Percentiles rank a stretch among this genome's conserved stretches.
Evolutionary conservation across 2,797 vertebrate genomes (phyloP).

Genomic region (Malacoraja senta): DNA sequence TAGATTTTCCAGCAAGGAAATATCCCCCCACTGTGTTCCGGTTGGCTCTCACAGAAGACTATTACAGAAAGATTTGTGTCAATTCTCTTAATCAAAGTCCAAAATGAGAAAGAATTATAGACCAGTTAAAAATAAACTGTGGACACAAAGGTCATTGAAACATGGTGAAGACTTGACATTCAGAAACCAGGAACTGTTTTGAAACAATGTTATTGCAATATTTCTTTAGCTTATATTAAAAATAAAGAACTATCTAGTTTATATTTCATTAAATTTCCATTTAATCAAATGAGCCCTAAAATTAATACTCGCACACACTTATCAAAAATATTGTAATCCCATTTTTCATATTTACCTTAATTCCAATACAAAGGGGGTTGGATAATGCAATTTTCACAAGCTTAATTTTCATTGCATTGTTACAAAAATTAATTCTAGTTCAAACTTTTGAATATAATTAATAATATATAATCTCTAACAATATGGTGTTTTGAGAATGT

Average conservation of each 20-base stretch:
- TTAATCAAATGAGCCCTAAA: not conserved
- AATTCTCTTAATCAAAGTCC: constrained; percentile 7
- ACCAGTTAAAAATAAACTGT: not conserved
- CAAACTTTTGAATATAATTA: not conserved
- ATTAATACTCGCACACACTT: not conserved
- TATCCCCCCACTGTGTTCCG: constrained; percentile 78
- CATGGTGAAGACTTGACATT: not conserved
- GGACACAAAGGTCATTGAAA: not conserved
- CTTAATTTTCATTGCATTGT: not conserved
- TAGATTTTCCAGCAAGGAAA: constrained; percentile 82
- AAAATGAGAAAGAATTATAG: not conserved
- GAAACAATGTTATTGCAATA: not conserved
- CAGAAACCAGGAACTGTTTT: not conserved
- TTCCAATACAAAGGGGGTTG: not conserved
- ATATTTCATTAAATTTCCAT: not conserved
- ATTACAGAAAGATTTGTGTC: constrained; percentile 41
- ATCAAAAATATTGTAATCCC: not conserved
- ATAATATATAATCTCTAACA: not conserved
- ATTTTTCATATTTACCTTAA: not conserved
- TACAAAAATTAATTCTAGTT: not conserved
- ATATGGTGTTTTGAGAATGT: not conserved
- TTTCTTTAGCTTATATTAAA: not conserved
- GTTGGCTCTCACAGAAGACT: constrained; percentile 77
- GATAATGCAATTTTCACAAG: not conserved
- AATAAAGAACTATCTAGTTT: not conserved